Evolutionary conservation across 2,113 vertebrate genomes (phyloP).

Genomic region (Pteropus alecto): DNA sequence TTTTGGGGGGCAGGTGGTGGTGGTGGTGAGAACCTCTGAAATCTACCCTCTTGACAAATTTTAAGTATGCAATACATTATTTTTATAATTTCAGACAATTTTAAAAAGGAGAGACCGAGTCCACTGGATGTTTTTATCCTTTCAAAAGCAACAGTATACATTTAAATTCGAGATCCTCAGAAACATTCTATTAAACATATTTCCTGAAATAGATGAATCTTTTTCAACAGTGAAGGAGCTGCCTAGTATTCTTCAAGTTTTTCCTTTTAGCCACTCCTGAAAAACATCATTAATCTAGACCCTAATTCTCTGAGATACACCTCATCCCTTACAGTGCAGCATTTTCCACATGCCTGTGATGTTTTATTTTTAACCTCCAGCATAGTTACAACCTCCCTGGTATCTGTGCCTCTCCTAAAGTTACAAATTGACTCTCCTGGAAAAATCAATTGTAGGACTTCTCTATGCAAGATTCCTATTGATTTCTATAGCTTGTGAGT

Average conservation of each 20-base stretch:
- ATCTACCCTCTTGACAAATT: neutral
- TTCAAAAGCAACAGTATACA: neutral
- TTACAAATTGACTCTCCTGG: slow-evolving; percentile 54
- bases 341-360: neutral
- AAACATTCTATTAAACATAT: neutral
- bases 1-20: neutral
- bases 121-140: neutral
- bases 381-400: neutral
- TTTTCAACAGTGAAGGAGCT: neutral
- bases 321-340: neutral
- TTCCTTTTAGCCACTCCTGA: neutral
- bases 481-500: slow-evolving; percentile 60
- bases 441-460: slow-evolving; percentile 66
- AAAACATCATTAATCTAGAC: neutral
- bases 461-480: slow-evolving; percentile 57
- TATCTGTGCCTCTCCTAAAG: slow-evolving; percentile 39
- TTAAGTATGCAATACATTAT: neutral
- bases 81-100: neutral
- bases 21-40: neutral
- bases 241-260: neutral
- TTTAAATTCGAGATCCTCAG: neutral
- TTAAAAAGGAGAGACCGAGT: neutral
- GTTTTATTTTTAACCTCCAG: neutral
- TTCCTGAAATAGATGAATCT: neutral
- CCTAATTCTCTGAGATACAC: neutral